phyloP scores from a whole-genome alignment of 2,888 invertebrate species.

The Dicyrtoma fusca region DNA sequence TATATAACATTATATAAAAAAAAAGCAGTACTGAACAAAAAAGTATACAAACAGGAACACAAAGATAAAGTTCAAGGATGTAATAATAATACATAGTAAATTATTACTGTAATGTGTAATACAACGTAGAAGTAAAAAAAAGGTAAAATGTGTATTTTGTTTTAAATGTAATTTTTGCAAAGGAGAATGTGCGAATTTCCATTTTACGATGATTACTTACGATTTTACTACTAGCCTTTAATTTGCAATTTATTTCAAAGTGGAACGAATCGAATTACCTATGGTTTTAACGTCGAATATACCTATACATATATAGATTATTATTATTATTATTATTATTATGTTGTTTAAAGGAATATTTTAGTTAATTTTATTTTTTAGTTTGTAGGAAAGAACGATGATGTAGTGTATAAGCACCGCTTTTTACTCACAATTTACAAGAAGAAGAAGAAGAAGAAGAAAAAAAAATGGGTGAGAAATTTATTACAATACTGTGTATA shows the following conservation, averaged over 20 bases:
- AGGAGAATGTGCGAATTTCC: neutral
- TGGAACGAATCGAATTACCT: conserved; percentile 38
- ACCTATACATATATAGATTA: conserved; percentile 1
- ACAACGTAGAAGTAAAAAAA: conserved; percentile 8
- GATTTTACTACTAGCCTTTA: neutral
- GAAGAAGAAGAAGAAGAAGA: no score
- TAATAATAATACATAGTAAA: no score
- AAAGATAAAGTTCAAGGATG: no score
- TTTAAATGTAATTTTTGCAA: neutral
- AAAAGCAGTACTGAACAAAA: no score
- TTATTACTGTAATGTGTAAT: neutral
- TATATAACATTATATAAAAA: no score
- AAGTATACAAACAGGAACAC: no score
- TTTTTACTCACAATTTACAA: conserved; percentile 17
- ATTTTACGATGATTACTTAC: neutral
- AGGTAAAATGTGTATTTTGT: neutral
- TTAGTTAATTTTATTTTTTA: no score
- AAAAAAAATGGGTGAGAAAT: conserved; percentile 17
- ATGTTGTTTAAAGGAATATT: neutral
- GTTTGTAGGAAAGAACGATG: no score
- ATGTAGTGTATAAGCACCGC: neutral
- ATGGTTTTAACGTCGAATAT: conserved; percentile 35
- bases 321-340: conserved; percentile 1
- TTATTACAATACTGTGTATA: neutral
- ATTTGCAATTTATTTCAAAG: conserved; percentile 22